phyloP scores from a whole-genome alignment of 2,888 invertebrate genomes.

The Thymelicus acteon region DNA sequence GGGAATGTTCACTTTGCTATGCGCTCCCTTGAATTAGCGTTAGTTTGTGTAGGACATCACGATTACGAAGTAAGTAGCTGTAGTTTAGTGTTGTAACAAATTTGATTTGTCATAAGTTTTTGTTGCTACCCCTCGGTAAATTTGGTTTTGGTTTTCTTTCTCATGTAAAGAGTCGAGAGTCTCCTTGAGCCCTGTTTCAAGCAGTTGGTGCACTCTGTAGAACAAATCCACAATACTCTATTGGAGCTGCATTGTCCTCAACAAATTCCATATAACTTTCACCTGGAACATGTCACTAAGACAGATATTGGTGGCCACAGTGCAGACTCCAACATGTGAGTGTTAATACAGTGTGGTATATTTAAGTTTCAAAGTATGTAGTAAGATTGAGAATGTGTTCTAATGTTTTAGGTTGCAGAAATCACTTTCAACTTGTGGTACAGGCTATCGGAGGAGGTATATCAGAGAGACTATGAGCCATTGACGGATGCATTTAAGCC shows the following conservation, averaged over 20 bases:
- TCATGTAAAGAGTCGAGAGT: constrained; percentile 28
- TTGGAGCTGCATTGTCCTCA: constrained; percentile 24
- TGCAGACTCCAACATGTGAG: constrained; percentile 34
- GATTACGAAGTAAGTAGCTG: constrained; percentile 92
- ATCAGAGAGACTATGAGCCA: constrained; percentile 92
- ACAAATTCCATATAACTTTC: constrained; percentile 14
- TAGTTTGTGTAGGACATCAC: constrained; percentile 97
- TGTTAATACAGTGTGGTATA: constrained; percentile 5
- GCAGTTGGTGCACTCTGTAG: constrained; percentile 14
- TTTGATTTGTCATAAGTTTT: background rate
- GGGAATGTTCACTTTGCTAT: constrained; percentile 90
- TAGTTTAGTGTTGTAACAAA: constrained; percentile 11
- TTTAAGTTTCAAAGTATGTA: background rate
- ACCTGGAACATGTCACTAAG: constrained; percentile 4
- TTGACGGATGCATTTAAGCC: constrained; percentile 94
- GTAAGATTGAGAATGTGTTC: background rate
- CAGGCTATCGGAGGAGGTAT: constrained; percentile 96
- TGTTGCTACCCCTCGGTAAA: background rate
- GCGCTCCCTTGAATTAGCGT: constrained; percentile 93
- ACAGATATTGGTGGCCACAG: constrained; percentile 12
- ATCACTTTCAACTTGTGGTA: constrained; percentile 99
- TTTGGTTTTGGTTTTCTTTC: constrained; percentile 17
- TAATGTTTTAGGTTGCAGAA: constrained; percentile 84
- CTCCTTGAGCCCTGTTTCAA: constrained; percentile 20
- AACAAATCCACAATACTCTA: constrained; percentile 10